Conservation (phyloP, 2,888 invertebrate species). For the Melikaiella ostensackeni region DNA sequence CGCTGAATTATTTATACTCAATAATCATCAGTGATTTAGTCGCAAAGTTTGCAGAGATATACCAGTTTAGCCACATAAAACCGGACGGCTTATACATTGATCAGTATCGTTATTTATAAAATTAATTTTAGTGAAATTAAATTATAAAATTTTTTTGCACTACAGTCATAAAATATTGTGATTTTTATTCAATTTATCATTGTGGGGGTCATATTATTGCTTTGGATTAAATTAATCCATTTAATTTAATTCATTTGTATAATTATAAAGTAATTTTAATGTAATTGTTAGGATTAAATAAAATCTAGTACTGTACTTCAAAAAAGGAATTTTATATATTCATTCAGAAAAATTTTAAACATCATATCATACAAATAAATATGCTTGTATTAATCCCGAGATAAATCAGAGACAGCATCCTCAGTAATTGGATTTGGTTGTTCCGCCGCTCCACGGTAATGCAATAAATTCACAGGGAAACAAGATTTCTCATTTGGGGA, state of each 20-base stretch:
- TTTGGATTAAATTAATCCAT: too few species aligned
- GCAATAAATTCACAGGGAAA: slow-evolving; percentile 11
- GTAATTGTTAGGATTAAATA: too few species aligned
- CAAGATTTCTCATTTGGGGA: slow-evolving; percentile 26
- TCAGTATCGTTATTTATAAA: not conserved
- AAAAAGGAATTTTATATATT: not conserved
- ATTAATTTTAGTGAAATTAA: too few species aligned
- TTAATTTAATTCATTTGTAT: too few species aligned
- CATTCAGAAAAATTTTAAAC: too few species aligned
- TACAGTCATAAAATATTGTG: too few species aligned
- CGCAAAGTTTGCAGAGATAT: not conserved
- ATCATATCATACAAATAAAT: not conserved
- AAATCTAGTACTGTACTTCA: not conserved
- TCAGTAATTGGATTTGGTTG: slow-evolving; percentile 12
- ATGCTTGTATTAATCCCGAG: not conserved
- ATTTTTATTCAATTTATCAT: too few species aligned
- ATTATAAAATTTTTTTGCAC: too few species aligned
- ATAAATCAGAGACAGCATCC: slow-evolving; percentile 12
- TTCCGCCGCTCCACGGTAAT: slow-evolving; percentile 19
- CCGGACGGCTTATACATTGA: not conserved
- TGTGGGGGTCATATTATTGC: too few species aligned
- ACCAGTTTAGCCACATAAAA: not conserved
- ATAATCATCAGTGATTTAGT: not conserved
- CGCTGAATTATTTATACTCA: not conserved
- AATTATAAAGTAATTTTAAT: too few species aligned